Conservation (phyloP, 2,797 vertebrate species). For the Naso thynnoides region DNA sequence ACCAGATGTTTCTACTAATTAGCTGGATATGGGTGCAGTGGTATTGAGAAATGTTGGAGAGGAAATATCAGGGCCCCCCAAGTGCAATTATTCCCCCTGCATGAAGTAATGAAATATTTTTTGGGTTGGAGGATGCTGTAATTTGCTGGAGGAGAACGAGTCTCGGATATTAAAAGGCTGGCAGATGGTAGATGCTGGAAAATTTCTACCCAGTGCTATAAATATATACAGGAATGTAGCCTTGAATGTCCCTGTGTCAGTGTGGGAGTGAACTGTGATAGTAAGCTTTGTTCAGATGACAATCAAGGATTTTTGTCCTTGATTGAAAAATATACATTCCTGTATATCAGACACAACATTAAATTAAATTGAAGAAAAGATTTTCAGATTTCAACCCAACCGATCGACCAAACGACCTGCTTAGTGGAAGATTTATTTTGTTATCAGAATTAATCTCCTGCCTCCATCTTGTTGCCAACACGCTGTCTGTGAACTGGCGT, state of each 20-base stretch:
- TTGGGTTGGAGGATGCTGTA: slow-evolving; percentile 30
- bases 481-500: slow-evolving; percentile 42
- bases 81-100: slow-evolving; percentile 71
- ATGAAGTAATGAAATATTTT: slow-evolving; percentile 59
- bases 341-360: neutral
- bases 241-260: slow-evolving; percentile 42
- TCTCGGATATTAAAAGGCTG: slow-evolving; percentile 61
- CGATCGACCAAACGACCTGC: slow-evolving; percentile 1
- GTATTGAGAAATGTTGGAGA: slow-evolving; percentile 56
- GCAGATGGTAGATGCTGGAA: slow-evolving; percentile 62
- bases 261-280: slow-evolving; percentile 33
- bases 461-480: slow-evolving; percentile 38
- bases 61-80: slow-evolving; percentile 59
- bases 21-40: slow-evolving; percentile 61
- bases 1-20: slow-evolving; percentile 74
- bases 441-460: slow-evolving; percentile 57
- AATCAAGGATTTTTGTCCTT: slow-evolving; percentile 1
- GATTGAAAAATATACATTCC: neutral
- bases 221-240: slow-evolving; percentile 54
- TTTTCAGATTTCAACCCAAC: slow-evolving; percentile 22
- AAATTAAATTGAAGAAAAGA: neutral
- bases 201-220: slow-evolving; percentile 45
- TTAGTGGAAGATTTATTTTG: slow-evolving; percentile 49
- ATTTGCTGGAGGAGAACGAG: slow-evolving; percentile 61
- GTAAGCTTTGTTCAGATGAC: slow-evolving; percentile 27